Percentiles rank a stretch among this genome's conserved stretches.
Conservation (phyloP, 2,113 vertebrate genomes). For the Phyllostomus discolor region DNA sequence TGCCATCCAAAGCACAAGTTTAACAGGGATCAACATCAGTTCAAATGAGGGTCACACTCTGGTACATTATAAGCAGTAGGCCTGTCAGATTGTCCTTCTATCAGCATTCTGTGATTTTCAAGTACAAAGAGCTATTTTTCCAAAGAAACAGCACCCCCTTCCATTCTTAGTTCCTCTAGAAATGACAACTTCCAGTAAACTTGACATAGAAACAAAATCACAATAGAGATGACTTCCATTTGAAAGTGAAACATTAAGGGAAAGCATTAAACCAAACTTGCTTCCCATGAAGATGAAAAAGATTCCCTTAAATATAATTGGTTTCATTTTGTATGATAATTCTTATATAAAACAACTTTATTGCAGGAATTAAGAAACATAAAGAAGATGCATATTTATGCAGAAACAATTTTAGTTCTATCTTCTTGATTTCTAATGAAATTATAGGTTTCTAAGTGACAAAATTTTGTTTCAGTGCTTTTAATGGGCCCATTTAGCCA, state of each 20-base stretch:
- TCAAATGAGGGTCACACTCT: background rate
- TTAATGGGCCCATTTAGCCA: background rate
- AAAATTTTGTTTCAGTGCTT: background rate
- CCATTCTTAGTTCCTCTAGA: background rate
- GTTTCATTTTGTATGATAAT: background rate
- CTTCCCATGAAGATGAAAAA: background rate
- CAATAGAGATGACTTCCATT: background rate
- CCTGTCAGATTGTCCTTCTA: background rate
- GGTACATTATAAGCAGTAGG: background rate
- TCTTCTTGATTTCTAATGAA: background rate
- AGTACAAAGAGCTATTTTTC: background rate
- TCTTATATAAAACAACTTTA: background rate
- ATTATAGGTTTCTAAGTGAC: background rate
- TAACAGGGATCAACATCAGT: background rate
- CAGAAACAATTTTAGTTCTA: slow-evolving; percentile 2
- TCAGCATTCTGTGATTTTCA: background rate
- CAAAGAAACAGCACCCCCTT: background rate
- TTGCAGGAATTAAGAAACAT: background rate
- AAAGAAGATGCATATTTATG: background rate
- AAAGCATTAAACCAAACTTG: background rate
- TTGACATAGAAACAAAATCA: slow-evolving; percentile 2
- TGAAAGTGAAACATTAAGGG: background rate
- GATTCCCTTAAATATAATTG: background rate
- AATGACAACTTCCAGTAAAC: background rate
- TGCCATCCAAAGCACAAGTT: background rate